Percentiles rank a stretch among this genome's conserved stretches.
phyloP scores from a whole-genome alignment of 1,140 invertebrate species.

The Drosophila paulistorum region DNA sequence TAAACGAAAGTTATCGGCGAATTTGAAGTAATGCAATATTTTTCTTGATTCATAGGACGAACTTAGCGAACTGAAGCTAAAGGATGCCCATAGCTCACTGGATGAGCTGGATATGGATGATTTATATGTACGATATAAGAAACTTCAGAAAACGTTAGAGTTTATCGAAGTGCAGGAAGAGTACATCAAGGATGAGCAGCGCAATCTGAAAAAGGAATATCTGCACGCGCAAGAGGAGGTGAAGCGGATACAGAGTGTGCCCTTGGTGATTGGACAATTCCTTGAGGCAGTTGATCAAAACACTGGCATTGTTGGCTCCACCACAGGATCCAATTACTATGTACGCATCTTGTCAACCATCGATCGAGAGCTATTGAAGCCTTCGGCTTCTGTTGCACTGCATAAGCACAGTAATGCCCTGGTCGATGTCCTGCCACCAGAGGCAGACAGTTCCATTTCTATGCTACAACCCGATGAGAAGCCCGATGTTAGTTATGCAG shows the following conservation, averaged over 20 bases:
- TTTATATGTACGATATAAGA: constrained; percentile 98
- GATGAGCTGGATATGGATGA: constrained; percentile 95
- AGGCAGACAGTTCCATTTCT: constrained; percentile 98
- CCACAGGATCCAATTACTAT: constrained; percentile 97
- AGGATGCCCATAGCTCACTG: constrained; percentile 84
- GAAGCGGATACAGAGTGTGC: constrained; percentile 98
- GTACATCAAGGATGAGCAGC: constrained; percentile 99
- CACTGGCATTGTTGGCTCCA: constrained; percentile 94
- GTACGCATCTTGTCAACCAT: constrained; percentile 98
- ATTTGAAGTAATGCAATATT: constrained; percentile 8
- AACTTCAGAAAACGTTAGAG: constrained; percentile 97
- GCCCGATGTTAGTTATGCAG: constrained; percentile 97
- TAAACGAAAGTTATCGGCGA: background rate
- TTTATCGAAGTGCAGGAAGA: constrained; percentile 99
- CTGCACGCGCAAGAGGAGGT: constrained; percentile 99
- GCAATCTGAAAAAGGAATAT: constrained; percentile 98
- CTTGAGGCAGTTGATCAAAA: constrained; percentile 99
- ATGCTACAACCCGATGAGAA: constrained; percentile 98
- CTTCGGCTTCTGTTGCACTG: constrained; percentile 97
- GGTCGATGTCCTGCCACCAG: constrained; percentile 98
- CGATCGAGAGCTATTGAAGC: constrained; percentile 97
- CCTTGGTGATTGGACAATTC: constrained; percentile 98
- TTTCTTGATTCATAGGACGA: constrained; percentile 84
- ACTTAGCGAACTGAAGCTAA: constrained; percentile 85
- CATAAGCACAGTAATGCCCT: constrained; percentile 99